phyloP scores from a whole-genome alignment of 2,113 vertebrate genomes.

The Axis porcinus region DNA sequence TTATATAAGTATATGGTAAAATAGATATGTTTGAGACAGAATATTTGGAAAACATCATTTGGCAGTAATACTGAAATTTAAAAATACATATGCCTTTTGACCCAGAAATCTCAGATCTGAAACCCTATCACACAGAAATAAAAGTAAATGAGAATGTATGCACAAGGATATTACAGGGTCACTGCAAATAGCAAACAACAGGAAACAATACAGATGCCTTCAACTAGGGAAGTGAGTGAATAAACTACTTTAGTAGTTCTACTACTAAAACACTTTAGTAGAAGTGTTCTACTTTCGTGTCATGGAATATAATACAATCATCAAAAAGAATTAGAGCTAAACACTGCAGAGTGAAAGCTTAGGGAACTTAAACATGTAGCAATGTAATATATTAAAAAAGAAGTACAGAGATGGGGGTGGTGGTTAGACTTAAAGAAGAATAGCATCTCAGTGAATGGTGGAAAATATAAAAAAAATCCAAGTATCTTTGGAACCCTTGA shows the following conservation, averaged over 20 bases:
- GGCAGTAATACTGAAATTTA: neutral
- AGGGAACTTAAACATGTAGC: neutral
- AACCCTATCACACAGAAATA: neutral
- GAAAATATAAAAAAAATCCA: neutral
- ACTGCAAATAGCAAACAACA: neutral
- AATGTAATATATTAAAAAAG: neutral
- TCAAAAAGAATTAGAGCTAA: neutral
- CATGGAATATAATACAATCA: neutral
- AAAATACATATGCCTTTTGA: neutral
- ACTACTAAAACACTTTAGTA: too few relatives aligned
- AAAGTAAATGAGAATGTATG: neutral
- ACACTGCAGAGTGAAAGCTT: accelerated
- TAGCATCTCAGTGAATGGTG: neutral
- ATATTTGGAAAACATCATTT: neutral
- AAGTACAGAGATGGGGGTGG: neutral
- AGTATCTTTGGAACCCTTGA: neutral
- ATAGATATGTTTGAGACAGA: neutral
- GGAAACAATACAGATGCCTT: neutral
- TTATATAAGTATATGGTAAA: neutral
- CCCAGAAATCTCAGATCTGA: neutral
- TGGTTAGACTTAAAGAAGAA: too few relatives aligned
- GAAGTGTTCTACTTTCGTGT: neutral
- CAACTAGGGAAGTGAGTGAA: neutral
- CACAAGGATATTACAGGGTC: neutral
- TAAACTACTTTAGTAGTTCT: too few relatives aligned